Percentiles rank a stretch among this genome's conserved stretches.
Conservation (phyloP, 1,140 invertebrate species). For the Drosophila pandora region DNA sequence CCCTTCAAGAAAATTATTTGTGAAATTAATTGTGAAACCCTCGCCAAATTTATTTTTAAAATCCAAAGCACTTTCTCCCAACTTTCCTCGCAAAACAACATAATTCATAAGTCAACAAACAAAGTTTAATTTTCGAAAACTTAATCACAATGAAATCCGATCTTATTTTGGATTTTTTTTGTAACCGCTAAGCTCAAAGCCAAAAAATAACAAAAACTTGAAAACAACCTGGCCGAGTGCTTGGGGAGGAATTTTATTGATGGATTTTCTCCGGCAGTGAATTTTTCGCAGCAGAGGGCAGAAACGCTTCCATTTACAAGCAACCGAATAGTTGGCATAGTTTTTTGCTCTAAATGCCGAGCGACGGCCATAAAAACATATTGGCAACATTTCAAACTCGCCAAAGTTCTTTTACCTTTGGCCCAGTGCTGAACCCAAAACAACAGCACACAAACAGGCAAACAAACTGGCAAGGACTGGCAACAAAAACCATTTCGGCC, state of each 20-base stretch:
- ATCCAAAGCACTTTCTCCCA: too few relatives aligned
- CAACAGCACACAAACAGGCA: constrained; percentile 29
- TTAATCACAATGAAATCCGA: too few relatives aligned
- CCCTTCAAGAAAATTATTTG: neutral
- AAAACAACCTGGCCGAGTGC: neutral
- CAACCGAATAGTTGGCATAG: constrained; percentile 43
- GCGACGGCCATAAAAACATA: constrained; percentile 39
- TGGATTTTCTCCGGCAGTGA: constrained; percentile 21
- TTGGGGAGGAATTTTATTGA: constrained; percentile 12
- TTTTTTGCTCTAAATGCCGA: constrained; percentile 28
- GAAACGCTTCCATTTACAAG: constrained; percentile 33
- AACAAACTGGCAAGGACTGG: constrained; percentile 42
- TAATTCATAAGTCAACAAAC: neutral
- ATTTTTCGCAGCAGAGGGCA: constrained; percentile 5
- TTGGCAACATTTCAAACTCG: constrained; percentile 72
- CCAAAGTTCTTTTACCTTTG: constrained; percentile 77
- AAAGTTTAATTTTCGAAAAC: neutral
- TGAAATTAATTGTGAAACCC: too few relatives aligned
- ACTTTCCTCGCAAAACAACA: too few relatives aligned
- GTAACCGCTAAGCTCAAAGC: neutral
- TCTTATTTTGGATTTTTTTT: neutral
- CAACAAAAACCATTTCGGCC: constrained; percentile 57
- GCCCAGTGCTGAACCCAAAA: constrained; percentile 52
- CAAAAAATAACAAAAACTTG: constrained; percentile 1
- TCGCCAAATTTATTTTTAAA: too few relatives aligned